A percentile compares a stretch with the other conserved stretches of the same genome.
phyloP scores from a whole-genome alignment of 2,113 vertebrate genomes.

The Monopterus albus region DNA sequence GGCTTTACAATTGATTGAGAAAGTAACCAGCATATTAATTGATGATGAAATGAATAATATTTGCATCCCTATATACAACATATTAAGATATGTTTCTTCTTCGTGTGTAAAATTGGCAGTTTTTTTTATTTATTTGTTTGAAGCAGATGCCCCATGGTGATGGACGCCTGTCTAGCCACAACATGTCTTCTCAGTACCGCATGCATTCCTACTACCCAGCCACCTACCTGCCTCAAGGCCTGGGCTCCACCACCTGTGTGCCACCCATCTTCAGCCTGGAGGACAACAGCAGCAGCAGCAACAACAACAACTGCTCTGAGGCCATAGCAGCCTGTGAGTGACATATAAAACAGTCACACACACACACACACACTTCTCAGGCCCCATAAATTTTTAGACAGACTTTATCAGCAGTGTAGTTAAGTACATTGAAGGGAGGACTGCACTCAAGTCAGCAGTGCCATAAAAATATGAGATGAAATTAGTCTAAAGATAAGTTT shows the following conservation, averaged over 20 bases:
- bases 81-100: neutral
- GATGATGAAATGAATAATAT: too few species aligned
- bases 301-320: slow-evolving; percentile 77
- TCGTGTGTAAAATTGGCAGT: neutral
- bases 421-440: slow-evolving; percentile 75
- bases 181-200: slow-evolving; percentile 88
- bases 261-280: slow-evolving; percentile 87
- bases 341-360: slow-evolving; percentile 8
- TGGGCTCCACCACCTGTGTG: slow-evolving; percentile 78
- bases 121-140: slow-evolving; percentile 15
- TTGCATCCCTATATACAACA: too few species aligned
- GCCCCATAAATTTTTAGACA: slow-evolving; percentile 78
- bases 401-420: slow-evolving; percentile 74
- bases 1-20: too few species aligned
- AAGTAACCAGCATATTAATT: too few species aligned
- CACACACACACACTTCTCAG: slow-evolving; percentile 41
- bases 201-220: slow-evolving; percentile 93
- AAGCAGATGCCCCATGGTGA: slow-evolving; percentile 88
- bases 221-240: slow-evolving; percentile 89
- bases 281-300: slow-evolving; percentile 74
- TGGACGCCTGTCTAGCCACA: slow-evolving; percentile 80
- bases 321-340: slow-evolving; percentile 87
- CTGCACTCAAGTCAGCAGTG: slow-evolving; percentile 57
- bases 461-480: slow-evolving; percentile 68
- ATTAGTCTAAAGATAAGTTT: slow-evolving; percentile 61